Evolutionary conservation across 92 coral and sea anemone species (phyloP).

Genomic region (Montipora capitata): DNA sequence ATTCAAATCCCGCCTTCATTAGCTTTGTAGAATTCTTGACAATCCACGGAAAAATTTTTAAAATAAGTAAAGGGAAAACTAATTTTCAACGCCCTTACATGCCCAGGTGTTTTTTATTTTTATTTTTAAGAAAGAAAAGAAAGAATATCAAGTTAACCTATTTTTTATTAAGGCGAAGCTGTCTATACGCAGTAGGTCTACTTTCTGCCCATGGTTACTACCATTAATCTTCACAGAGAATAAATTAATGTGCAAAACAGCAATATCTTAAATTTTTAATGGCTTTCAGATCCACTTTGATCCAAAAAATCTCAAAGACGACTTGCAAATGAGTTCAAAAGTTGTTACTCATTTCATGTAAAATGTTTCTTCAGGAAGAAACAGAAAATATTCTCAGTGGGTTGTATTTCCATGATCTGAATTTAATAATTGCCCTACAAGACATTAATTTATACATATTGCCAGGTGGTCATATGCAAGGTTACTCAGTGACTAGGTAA

Average conservation of each 20-base stretch:
- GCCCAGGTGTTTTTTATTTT: background rate
- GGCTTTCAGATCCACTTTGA: background rate
- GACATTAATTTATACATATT: no score
- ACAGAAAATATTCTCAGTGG: background rate
- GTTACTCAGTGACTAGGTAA: no score
- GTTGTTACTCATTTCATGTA: background rate
- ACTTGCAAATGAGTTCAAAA: background rate
- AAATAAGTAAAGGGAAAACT: background rate
- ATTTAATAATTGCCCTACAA: no score
- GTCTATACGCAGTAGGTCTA: background rate
- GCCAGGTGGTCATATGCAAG: no score
- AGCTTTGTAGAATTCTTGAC: background rate
- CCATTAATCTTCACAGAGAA: background rate
- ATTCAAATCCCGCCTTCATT: no score
- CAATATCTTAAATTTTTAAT: slow-evolving; percentile 23
- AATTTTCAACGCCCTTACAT: background rate
- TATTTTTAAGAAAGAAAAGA: background rate
- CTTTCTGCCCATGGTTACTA: background rate
- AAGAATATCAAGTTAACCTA: background rate
- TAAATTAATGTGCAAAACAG: slow-evolving; percentile 14
- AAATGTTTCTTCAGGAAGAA: background rate
- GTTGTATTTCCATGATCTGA: background rate
- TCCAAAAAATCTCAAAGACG: background rate
- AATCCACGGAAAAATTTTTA: background rate
- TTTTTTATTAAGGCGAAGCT: background rate